These are phyloP conservation scores for Acyrthosiphon pisum DNA, from an alignment of 1,140 invertebrate genomes.

Conservation along the genomic window DNA sequence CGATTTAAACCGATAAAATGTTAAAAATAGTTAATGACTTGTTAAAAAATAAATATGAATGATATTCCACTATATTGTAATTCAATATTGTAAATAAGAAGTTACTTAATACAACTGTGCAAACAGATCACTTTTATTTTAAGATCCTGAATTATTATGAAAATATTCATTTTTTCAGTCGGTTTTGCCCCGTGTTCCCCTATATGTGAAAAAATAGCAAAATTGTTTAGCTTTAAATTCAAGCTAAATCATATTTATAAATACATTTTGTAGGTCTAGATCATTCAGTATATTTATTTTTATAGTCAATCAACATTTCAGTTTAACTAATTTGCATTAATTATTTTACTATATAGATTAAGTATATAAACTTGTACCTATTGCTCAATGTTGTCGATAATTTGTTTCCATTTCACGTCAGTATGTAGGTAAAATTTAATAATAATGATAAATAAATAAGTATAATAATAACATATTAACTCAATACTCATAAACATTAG, in stretches of 20 bases:
- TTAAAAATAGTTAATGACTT: too few species aligned
- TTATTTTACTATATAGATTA: neutral
- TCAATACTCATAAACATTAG: neutral
- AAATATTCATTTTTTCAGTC: too few species aligned
- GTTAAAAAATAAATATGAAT: too few species aligned
- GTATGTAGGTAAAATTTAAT: neutral
- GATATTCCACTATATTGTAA: too few species aligned
- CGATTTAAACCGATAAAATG: too few species aligned
- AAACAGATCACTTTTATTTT: too few species aligned
- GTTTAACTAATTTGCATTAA: neutral
- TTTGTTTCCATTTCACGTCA: neutral
- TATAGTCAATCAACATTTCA: neutral
- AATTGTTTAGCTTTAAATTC: neutral
- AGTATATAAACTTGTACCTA: neutral
- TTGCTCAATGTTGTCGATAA: slow-evolving; percentile 9
- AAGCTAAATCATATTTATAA: neutral
- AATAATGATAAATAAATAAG: neutral
- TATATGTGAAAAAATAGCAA: neutral
- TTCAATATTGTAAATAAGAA: too few species aligned
- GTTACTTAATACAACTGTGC: too few species aligned
- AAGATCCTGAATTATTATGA: too few species aligned
- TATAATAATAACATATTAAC: neutral
- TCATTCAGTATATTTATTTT: neutral
- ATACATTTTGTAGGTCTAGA: neutral
- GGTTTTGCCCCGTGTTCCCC: too few species aligned